A percentile compares a stretch with the other conserved stretches of the same genome.
Evolutionary conservation across 2,113 vertebrate genomes (phyloP).

Genomic region (Seriola aureovittata): DNA sequence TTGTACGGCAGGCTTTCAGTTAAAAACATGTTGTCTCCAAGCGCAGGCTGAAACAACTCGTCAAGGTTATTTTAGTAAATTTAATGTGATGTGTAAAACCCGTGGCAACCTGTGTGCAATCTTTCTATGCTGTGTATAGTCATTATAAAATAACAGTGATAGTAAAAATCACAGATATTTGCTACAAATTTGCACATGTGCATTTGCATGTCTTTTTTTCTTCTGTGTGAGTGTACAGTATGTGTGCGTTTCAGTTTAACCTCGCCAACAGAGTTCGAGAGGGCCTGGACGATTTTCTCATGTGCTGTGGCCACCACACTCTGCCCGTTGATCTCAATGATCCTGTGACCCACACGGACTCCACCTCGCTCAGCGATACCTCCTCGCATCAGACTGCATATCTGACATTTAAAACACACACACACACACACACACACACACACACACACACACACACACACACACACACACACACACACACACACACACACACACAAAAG

Average conservation of each 20-base stretch:
- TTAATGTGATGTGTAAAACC: neutral
- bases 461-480: too few species aligned
- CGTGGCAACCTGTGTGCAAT: neutral
- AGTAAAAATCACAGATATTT: too few species aligned
- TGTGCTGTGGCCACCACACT: constrained; percentile 98
- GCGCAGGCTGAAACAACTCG: too few species aligned
- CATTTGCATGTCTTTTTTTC: too few species aligned
- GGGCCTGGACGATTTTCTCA: constrained; percentile 98
- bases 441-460: too few species aligned
- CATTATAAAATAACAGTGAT: neutral
- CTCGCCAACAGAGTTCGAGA: constrained; percentile 99
- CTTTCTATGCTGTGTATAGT: neutral
- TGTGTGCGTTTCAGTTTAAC: constrained; percentile 79
- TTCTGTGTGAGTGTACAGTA: neutral
- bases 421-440: neutral
- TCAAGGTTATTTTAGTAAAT: neutral
- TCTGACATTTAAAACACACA: constrained; percentile 81
- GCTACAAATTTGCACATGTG: too few species aligned
- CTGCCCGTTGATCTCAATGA: constrained; percentile 98
- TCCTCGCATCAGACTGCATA: constrained; percentile 98
- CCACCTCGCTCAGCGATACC: constrained; percentile 98
- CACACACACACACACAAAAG: neutral
- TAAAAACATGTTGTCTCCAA: too few species aligned
- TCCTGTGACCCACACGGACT: constrained; percentile 95
- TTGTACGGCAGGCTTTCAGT: too few species aligned